These are phyloP conservation scores for Tenthredo scrophulariae DNA, from an alignment of 2,888 invertebrate species.

Conservation along the genomic window DNA sequence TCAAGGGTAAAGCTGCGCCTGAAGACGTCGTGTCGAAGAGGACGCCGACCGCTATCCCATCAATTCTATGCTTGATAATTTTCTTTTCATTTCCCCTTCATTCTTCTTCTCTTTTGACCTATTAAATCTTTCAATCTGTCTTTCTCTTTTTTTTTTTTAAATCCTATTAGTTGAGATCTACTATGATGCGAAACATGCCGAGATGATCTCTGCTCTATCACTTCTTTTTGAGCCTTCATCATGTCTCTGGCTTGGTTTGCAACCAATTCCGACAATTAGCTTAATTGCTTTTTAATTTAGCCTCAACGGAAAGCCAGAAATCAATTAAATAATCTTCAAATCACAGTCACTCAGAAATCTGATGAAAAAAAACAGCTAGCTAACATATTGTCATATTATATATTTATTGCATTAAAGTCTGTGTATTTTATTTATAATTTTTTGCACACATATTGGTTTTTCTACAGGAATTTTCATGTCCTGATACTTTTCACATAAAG, in stretches of 20 bases:
- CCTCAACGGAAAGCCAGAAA: background rate
- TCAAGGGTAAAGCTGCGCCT: constrained; percentile 6
- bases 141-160: background rate
- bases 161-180: background rate
- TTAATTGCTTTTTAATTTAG: background rate
- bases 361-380: background rate
- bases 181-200: background rate
- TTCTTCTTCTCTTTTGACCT: background rate
- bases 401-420: background rate
- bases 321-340: background rate
- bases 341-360: background rate
- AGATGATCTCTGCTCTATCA: background rate
- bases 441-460: constrained; percentile 16
- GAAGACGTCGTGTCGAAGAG: constrained; percentile 19
- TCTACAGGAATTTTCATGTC: constrained; percentile 6
- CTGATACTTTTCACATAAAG: constrained; percentile 36
- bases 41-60: constrained; percentile 22
- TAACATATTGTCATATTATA: background rate
- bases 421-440: constrained; percentile 22
- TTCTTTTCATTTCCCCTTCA: background rate
- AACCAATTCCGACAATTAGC: too few relatives aligned
- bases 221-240: background rate
- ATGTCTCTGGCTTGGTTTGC: too few relatives aligned
- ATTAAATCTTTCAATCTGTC: background rate
- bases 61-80: background rate